phyloP scores from a whole-genome alignment of 1,140 invertebrate species.

The Trichoplusia ni region DNA sequence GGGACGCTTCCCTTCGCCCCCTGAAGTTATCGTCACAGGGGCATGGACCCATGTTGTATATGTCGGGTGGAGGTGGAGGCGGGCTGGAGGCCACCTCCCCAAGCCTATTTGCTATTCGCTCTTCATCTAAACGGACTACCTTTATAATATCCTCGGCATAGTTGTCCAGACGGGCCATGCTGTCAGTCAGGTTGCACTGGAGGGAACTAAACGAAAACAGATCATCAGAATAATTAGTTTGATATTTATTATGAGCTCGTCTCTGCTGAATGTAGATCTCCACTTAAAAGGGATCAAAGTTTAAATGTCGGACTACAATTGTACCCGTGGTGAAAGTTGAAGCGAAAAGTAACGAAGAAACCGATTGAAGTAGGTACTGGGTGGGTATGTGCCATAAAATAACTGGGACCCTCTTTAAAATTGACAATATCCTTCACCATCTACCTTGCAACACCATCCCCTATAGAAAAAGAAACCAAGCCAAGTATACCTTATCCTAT shows the following conservation, averaged over 20 bases:
- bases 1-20: slow-evolving; percentile 1
- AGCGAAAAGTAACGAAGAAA: no score
- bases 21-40: not conserved
- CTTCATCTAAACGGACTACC: slow-evolving; percentile 54
- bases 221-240: not conserved
- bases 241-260: no score
- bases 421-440: no score
- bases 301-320: no score
- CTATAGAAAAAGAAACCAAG: not conserved
- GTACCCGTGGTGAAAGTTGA: no score
- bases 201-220: slow-evolving; percentile 46
- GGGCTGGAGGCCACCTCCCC: slow-evolving; percentile 31
- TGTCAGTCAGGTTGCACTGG: slow-evolving; percentile 45
- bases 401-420: no score
- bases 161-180: slow-evolving; percentile 53
- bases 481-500: slow-evolving; percentile 51
- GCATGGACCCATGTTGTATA: not conserved
- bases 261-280: no score
- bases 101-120: slow-evolving; percentile 43
- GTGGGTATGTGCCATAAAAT: no score
- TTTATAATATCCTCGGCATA: slow-evolving; percentile 52
- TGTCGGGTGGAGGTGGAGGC: not conserved
- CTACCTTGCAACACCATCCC: no score
- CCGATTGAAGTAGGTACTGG: no score
- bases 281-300: not conserved